Evolutionary conservation across 2,888 invertebrate genomes (phyloP), one percentile per base, ranked within the genome.

Genomic region (Ephialtes manifestator): DNA sequence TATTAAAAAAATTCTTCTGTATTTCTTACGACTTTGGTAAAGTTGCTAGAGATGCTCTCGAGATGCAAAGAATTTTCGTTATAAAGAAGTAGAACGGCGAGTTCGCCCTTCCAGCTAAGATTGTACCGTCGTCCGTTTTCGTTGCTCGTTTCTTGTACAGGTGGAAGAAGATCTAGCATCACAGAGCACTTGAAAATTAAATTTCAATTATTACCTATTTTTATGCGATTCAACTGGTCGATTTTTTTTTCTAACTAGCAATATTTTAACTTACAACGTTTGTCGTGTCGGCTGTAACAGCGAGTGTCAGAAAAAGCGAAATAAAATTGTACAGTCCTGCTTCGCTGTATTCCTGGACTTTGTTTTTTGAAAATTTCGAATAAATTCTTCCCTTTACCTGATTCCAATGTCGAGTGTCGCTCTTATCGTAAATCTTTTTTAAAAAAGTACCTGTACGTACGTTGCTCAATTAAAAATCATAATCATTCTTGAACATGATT

Each of bases 371-470:
- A 82, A 96, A 95, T 90, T 96, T 96, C 0, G 95, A 95, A 86
- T 95, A 96, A 82, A 96, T 95, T 76, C 96, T 94, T 0, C 96
- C 95, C 86, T 95, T 93, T 13, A 96, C 93, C 89, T 95, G 94
- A 86, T 94, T 94, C 94, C 95, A 95, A 86, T 92, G 91, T 83
- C 93, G 93, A 10, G 88, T 85, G 60, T 94, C 93, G 10, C 81
- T 88, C 39, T 81, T 87, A 48, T 89, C 88, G 71, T 92, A 91
- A 67, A 90, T 90, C 71, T 91, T 93, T 79, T 90, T 88, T 65
- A 94, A 89, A 87, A 94, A 93, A 13, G 87, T 89, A 18, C 94
- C 94, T 94, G 65, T 7, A 15, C 18, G 8, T 5, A 51, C 18
- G 18, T 51, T 15, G 4, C 5, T 51, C n/a, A 0, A 28, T 28